These are phyloP conservation scores for Pocillopora meandrina DNA, from an alignment of 92 coral and sea anemone species.

Conservation along the genomic window DNA sequence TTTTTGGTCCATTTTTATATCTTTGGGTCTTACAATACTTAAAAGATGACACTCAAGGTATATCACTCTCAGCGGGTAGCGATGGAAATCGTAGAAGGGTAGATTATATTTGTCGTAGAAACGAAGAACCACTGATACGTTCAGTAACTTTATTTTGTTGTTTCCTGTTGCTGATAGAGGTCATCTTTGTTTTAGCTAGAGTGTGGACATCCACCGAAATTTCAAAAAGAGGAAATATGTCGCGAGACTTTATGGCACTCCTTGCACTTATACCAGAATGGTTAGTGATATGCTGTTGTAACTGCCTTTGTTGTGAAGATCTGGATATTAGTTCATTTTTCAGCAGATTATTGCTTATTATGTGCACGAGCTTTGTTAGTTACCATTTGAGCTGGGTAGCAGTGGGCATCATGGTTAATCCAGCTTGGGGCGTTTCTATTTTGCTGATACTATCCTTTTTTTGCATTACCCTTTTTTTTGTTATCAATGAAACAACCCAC, in stretches of 20 bases:
- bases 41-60: not conserved
- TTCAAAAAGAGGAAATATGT: not conserved
- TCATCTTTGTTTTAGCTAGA: not conserved
- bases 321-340: not conserved
- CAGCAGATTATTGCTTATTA: not conserved
- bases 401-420: constrained; percentile 25
- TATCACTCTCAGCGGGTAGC: not conserved
- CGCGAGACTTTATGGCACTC: not conserved
- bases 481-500: not conserved
- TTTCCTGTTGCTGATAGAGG: constrained; percentile 7
- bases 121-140: constrained; percentile 5
- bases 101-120: not conserved
- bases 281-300: not conserved
- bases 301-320: not conserved
- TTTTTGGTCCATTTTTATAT: constrained; percentile 7
- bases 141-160: not conserved
- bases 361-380: not conserved
- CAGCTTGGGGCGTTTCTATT: constrained; percentile 21
- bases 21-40: not conserved
- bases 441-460: not conserved
- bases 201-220: not conserved
- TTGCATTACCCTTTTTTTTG: not conserved
- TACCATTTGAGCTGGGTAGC: constrained; percentile 20
- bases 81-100: not conserved
- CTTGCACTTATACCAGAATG: not conserved